Base-by-base conservation (phyloP, 2,113 vertebrate genomes). In the Microtus pennsylvanicus region DNA sequence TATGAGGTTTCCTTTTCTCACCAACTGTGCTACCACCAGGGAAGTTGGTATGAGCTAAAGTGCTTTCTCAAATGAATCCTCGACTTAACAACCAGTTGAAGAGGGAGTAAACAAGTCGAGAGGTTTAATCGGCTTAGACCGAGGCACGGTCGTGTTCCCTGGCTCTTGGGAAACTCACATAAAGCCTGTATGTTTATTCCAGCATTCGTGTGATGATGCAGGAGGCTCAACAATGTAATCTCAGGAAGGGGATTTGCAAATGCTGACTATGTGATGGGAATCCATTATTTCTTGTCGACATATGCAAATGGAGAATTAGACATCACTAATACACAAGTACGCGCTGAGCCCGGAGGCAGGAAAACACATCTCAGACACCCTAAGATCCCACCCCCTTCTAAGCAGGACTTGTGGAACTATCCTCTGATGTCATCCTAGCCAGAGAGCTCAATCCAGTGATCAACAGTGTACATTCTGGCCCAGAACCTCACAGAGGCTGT, bases 111-210 rank as follows among this genome's bases (percentile, higher is more conserved):
- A 91, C n/a, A 88, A 86, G 63, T 94, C 35, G 22, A 93, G 86
- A 86, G 86, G 92, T 72, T 94, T 83, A 72, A 70, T 69, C 94
- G 55, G 72, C 92, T 96, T 75, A 58, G 82, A 85, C 5, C 69
- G 87, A 94, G 92, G 52, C 30, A 33, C 1, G 72, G 70, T 92
- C 78, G 2, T 67, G n/a, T 93, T 92, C 74, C 86, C 89, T 82
- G 72, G 91, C 94, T 95, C 74, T 93, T 35, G 1, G 72, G 82
- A 77, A 72, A 55, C 88, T 93, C 70, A 82, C 38, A 30, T 87
- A 81, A 92, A 97, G 89, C 89, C 94, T 95, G 47, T 89, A 45
- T 96, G 94, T 95, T 94, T 94, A 91, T 78, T 80, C 42, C 70
- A 87, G 82, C 82, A 89, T 95, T 89, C 61, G 82, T 87, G 63